Evolutionary conservation across 2,113 vertebrate genomes (phyloP).

Genomic region (Acanthochromis polyacanthus): DNA sequence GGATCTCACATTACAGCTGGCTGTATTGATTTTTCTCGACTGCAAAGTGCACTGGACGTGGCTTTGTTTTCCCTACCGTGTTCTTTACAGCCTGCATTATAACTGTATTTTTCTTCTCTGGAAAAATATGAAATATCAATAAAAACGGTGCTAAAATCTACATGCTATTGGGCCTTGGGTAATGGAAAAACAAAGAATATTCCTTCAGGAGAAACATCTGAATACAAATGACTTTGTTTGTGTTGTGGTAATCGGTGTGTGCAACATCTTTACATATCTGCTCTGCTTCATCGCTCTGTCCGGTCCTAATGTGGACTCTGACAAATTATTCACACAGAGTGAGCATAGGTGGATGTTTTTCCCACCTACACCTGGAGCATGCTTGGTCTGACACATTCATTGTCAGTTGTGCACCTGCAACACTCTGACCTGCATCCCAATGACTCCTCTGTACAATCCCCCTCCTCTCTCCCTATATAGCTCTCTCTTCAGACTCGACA

Average conservation of each 20-base stretch:
- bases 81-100: constrained; percentile 47
- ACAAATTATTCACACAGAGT: constrained; percentile 68
- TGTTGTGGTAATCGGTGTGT: constrained; percentile 12
- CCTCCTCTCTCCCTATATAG: constrained; percentile 35
- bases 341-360: constrained; percentile 51
- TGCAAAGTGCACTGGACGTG: constrained; percentile 61
- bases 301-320: constrained; percentile 32
- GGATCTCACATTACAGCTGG: constrained; percentile 74
- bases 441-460: constrained; percentile 62
- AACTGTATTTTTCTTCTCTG: constrained; percentile 36
- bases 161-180: constrained; percentile 9
- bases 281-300: constrained; percentile 52
- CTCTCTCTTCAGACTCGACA: constrained; percentile 67
- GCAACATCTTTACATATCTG: constrained; percentile 38
- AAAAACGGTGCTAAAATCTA: constrained; percentile 32
- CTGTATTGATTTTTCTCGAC: constrained; percentile 75
- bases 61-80: constrained; percentile 31
- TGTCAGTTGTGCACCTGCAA: constrained; percentile 73
- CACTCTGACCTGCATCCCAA: constrained; percentile 78
- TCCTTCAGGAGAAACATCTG: constrained; percentile 6
- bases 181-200: constrained; percentile 13
- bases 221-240: constrained; percentile 36
- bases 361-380: constrained; percentile 65
- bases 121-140: constrained; percentile 56
- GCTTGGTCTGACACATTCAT: constrained; percentile 75